These are phyloP conservation scores for Erpetoichthys calabaricus DNA, from an alignment of 2,797 vertebrate species.

Conservation along the genomic window DNA sequence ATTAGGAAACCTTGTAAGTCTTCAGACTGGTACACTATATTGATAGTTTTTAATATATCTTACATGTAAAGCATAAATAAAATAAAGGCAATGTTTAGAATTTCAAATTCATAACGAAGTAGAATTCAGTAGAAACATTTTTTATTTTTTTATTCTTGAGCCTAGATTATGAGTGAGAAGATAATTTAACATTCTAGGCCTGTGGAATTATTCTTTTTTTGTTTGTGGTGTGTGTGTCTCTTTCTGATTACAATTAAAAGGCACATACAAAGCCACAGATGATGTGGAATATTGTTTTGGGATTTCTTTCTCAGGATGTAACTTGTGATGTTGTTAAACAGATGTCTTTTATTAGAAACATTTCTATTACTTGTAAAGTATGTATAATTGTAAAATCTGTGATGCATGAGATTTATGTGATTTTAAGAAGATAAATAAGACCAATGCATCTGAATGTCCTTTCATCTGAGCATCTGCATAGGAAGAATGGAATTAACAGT, in stretches of 20 bases:
- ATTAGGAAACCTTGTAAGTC: conserved; percentile 25
- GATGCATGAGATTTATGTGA: conserved; percentile 49
- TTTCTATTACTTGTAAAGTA: conserved; percentile 67
- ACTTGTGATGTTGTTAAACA: conserved; percentile 61
- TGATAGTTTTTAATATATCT: conserved; percentile 23
- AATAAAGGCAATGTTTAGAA: conserved; percentile 4
- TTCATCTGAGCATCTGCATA: conserved; percentile 15
- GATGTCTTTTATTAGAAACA: conserved; percentile 67
- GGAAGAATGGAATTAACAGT: background rate
- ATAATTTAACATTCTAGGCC: conserved; percentile 28
- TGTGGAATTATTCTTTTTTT: conserved; percentile 28
- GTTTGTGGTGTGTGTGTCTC: conserved; percentile 29
- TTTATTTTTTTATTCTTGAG: background rate
- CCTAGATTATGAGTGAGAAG: conserved; percentile 10
- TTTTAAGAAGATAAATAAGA: conserved; percentile 29
- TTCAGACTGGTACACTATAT: conserved; percentile 18
- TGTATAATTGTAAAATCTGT: conserved; percentile 64
- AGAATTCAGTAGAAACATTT: conserved; percentile 25
- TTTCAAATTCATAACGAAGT: conserved; percentile 20
- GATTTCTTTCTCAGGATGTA: conserved; percentile 71
- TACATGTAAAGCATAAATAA: conserved; percentile 12
- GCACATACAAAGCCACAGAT: conserved; percentile 26
- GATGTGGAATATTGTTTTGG: conserved; percentile 15
- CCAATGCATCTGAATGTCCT: conserved; percentile 36
- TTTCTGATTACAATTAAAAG: conserved; percentile 7